Evolutionary conservation across 2,113 vertebrate genomes (phyloP), one percentile per base, ranked within the genome.

Genomic region (Charadrius vociferus): DNA sequence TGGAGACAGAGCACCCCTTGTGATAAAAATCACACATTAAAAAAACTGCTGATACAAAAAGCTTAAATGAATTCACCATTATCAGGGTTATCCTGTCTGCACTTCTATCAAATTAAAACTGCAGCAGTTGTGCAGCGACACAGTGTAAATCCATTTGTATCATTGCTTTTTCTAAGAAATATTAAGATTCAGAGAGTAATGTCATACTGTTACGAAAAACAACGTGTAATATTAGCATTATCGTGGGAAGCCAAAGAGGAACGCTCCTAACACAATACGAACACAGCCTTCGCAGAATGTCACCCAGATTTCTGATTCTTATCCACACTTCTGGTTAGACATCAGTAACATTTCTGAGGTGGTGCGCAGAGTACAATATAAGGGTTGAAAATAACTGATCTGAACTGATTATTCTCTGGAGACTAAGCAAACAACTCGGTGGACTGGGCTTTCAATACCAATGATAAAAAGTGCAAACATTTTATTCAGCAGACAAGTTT

Each of bases 391-490:
- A 73, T 30, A 86, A 81, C 74, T 72, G 88, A 58, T 81, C 82
- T 90, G 72, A 87, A 67, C 74, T 9, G 43, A 96, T 90, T 97
- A 95, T 82, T 93, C 92, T 94, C 90, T 43, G 34, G 81, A 92
- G 93, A 86, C 78, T 94, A 23, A 81, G 79, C 86, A 96, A 95
- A 96, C 94, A 96, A 62, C 75, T 95, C 79, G 32, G 32, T 0
- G 3, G 85, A 70, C 86, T 47, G 55, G 82, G 61, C 91, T 94
- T 82, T 95, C 95, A 93, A 95, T 96, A 61, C 53, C 37, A 8
- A 59, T 58, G 96, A 97, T 97, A 97, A 96, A 96, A 92, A 74
- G 86, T 79, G 93, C 96, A 97, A 96, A 98, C 93, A 97, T 75
- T 95, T 94, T 96, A 93, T 95, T 97, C 81, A 95, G 94, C 85